Evolutionary conservation across 92 coral and sea anemone species (phyloP), one percentile per base, ranked within the genome.

Genomic region (Nematostella vectensis): DNA sequence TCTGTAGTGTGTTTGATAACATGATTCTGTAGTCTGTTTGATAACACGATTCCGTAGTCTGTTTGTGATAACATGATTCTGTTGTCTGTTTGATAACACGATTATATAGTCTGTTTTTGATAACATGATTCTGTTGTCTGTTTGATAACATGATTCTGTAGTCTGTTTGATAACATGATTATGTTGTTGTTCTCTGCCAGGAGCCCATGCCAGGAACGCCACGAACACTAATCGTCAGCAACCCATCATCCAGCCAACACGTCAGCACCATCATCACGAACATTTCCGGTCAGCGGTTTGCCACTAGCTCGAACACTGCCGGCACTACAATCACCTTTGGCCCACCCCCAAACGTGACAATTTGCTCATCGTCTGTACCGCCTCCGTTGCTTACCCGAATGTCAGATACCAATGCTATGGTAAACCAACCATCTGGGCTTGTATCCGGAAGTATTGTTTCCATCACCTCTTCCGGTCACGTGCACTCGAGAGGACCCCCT

Each of bases 241-340:
- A 48, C 16, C 42, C 18, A 11, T 15, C 45, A 1, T 28, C 26
- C 16, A 21, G 48, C 26, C 12, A 20, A 1, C 21, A 19, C 12
- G 51, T 45, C 23, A 49, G 64, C 17, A 62, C 83, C 44, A 85
- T 85, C 23, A 86, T 85, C 22, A 76, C 95, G 24, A 85, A 85
- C 57, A 68, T 85, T 0, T 85, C 95, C 3, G 72, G 80, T 18
- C 88, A 80, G 70, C 57, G 84, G 55, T 85, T 85, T 66, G 79
- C 83, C 20, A 85, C 88, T 28, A 80, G 77, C 21, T 74, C 95
- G 20, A 81, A 84, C 12, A 71, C 78, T 47, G 61, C 73, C 3
- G 96, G 96, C 1, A 81, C 88, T 11, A 76, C 96, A 26, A 83
- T 83, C 33, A 83, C 94, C 2, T 83, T 88, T 43, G 94, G 84